These are phyloP conservation scores for Zenarchopterus dispar DNA, from an alignment of 2,797 vertebrate genomes.

Conservation along the genomic window DNA sequence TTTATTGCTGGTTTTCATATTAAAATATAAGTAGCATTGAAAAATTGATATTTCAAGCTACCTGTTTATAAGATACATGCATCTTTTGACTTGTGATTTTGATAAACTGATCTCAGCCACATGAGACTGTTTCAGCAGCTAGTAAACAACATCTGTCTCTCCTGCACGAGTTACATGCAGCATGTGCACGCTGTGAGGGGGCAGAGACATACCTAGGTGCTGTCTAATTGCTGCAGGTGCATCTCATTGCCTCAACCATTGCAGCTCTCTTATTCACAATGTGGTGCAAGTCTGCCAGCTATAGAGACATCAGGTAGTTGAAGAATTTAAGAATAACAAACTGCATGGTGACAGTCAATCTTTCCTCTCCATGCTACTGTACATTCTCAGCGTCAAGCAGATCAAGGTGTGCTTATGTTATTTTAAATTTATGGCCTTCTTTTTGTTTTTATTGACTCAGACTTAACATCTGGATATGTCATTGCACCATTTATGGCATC, in stretches of 20 bases:
- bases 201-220: slow-evolving; percentile 12
- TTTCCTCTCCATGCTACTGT: too few relatives aligned
- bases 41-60: background rate
- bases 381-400: too few relatives aligned
- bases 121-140: background rate
- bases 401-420: too few relatives aligned
- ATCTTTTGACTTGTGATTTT: background rate
- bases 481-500: background rate
- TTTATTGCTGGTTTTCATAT: background rate
- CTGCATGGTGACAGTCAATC: background rate
- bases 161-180: background rate
- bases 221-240: slow-evolving; percentile 45
- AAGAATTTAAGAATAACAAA: slow-evolving; percentile 17
- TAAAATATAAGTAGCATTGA: background rate
- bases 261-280: slow-evolving; percentile 10
- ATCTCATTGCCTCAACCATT: slow-evolving; percentile 14
- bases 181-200: background rate
- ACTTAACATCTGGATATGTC: slow-evolving; percentile 3
- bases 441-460: background rate
- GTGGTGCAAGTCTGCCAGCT: background rate
- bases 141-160: background rate
- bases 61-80: background rate
- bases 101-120: background rate
- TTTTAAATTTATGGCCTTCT: too few relatives aligned
- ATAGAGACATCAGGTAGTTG: background rate